Evolutionary conservation across 1,140 invertebrate species (phyloP), one percentile per base, ranked within the genome.

Genomic region (Diachasmimorpha longicaudata): DNA sequence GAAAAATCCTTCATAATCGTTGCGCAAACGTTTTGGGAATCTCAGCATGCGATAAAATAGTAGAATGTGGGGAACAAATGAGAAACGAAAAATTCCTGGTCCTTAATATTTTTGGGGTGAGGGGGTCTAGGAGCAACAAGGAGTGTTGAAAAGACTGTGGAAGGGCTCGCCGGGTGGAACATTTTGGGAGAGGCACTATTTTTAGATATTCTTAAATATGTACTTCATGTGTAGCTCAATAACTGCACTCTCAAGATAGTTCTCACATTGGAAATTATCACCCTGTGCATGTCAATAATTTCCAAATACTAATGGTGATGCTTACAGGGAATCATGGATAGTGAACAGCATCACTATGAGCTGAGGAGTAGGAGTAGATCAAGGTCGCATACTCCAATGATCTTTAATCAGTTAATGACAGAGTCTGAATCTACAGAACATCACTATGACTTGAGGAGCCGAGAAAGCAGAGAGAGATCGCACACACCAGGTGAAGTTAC

Each of bases 311-410:
- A 11, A 4, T n/a, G 44, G 11, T 55, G n/a, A 14, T 48, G 31
- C 42, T 58, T 9, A 1, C n/a, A 85, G 83, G 42, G 69, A 21
- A 82, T 23, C 36, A 89, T 88, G 87, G 86, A 87, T 36, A 79
- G 69, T 37, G 86, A 86, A 23, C 83, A 82, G 44, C 85, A 83
- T 77, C 79, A 83, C 48, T 88, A 89, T 75, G 87, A 87, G 55
- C 72, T 89, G 73, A 78, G 87, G 70, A 88, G 82, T 71, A 81
- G 86, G 31, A 89, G 87, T 70, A 83, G 87, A 76, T 88, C 88
- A 23, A 81, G 88, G 37, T 89, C 88, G 5, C 82, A 84, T 63
- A 89, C 87, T 37, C 88, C 88, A 1, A 82, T 85, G 79, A 70
- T 85, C 19, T 74, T 79, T 16, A 84, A 23, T 48, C 79, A 67